Percentiles rank a stretch among this genome's conserved stretches.
Evolutionary conservation across 2,888 invertebrate genomes (phyloP).

Genomic region (Apantesis nais): DNA sequence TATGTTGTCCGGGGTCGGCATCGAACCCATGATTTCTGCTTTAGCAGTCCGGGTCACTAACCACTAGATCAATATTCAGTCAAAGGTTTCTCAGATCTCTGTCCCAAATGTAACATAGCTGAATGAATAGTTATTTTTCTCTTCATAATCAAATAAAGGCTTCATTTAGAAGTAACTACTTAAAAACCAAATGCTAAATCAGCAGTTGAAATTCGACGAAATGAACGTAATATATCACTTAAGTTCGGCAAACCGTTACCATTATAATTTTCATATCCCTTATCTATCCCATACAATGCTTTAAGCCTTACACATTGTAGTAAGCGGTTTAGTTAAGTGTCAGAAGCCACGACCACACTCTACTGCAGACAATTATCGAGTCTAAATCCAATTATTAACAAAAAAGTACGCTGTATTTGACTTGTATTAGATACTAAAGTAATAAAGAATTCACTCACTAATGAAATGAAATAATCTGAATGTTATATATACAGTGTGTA

Average conservation of each 20-base stretch:
- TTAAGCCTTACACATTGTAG: conserved; percentile 28
- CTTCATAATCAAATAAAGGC: too few species aligned
- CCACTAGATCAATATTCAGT: too few species aligned
- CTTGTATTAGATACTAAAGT: conserved; percentile 42
- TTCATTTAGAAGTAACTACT: not conserved
- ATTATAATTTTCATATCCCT: conserved; percentile 1
- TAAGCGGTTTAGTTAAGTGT: conserved; percentile 45
- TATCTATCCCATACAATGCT: conserved; percentile 12
- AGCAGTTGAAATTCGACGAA: not conserved
- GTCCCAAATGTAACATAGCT: too few species aligned
- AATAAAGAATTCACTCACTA: not conserved
- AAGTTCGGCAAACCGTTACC: not conserved
- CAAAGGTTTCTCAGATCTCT: too few species aligned
- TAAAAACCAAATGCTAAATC: not conserved
- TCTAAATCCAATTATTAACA: conserved; percentile 62
- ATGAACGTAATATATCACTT: not conserved
- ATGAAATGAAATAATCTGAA: not conserved
- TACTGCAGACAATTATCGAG: conserved; percentile 58
- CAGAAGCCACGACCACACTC: conserved; percentile 54
- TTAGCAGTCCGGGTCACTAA: too few species aligned
- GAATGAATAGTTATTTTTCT: too few species aligned
- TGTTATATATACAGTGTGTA: too few species aligned
- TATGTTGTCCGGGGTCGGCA: too few species aligned
- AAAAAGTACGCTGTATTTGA: conserved; percentile 63
- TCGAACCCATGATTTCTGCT: too few species aligned